Base-by-base conservation (phyloP, 2,797 vertebrate species). In the Acipenser transmontanus region DNA sequence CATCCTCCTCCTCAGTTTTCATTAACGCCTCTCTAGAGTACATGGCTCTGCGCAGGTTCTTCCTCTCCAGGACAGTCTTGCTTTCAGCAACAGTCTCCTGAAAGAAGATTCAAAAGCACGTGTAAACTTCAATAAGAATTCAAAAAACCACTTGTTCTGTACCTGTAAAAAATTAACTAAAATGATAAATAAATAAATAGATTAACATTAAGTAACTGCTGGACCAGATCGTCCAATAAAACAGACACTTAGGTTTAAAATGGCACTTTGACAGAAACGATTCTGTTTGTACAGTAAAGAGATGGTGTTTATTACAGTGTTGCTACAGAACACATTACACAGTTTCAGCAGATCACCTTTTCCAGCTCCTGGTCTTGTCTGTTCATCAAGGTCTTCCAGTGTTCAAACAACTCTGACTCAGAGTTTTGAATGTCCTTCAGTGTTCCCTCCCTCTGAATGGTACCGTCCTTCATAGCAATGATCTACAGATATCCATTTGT, bases 371-470 rank as follows among this genome's bases (percentile, higher is more conserved):
- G 88, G 82, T 98, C 96, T 69, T 98, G 86, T 13, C 95, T 84
- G 81, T 99, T 92, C 97, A 99, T 99, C 68, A 99, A 88, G 0
- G 88, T 92, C 84, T 98, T 99, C 97, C 97, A 99, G 73, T 98
- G 94, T 71, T 97, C 92, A 61, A 98, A 99, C 54, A 99, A 93
- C 63, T 98, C 90, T 1, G 94, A 89, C 71, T 99, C 92, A 1
- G 90, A 89, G 65, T 92, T 98, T 82, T 98, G 96, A 83, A 99
- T 94, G 84, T 99, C 95, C 78, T 98, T 99, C 79, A 99, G 88
- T 0, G 97, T 98, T 17, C 97, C 97, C 73, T 99, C 94, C 56
- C 92, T 92, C 84, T 98, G 97, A 81, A 97, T 97, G 11, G 89
- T 94, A 7, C 97, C 96, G 12, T 98, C 97, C 74, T 96, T 99